These are phyloP conservation scores for Epistrophella euchroma DNA, from an alignment of 2,888 invertebrate species.

Conservation along the genomic window DNA sequence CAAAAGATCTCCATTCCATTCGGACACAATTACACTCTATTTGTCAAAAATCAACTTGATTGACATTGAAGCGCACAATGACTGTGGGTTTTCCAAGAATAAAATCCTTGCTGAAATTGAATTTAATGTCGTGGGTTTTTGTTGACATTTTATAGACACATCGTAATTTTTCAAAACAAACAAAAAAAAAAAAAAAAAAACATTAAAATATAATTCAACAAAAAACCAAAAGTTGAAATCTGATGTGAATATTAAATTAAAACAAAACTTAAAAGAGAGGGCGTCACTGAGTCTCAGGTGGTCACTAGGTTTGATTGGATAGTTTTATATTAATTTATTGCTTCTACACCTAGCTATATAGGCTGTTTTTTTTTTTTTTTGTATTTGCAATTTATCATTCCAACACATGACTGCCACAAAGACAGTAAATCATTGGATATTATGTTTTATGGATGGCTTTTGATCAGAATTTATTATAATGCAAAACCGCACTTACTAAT, in stretches of 20 bases:
- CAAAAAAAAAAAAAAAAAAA: not conserved
- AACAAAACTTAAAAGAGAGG: not conserved
- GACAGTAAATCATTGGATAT: not conserved
- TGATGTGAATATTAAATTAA: slow-evolving; percentile 2
- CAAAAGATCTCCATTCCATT: not conserved
- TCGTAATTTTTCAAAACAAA: not conserved
- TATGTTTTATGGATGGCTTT: not conserved
- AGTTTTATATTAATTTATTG: not conserved
- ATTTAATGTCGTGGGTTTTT: not conserved
- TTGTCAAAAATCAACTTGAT: not conserved
- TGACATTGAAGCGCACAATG: not conserved
- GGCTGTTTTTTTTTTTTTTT: not conserved
- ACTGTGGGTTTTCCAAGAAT: slow-evolving; percentile 3
- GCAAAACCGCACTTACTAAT: not conserved
- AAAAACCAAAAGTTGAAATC: not conserved
- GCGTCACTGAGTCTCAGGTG: not conserved
- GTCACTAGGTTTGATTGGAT: not conserved
- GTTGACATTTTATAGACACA: not conserved
- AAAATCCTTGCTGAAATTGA: not conserved
- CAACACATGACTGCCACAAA: not conserved
- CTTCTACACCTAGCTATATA: not conserved
- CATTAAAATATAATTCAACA: not conserved
- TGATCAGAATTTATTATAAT: not conserved
- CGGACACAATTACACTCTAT: not conserved
- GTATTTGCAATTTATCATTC: not conserved